Base-by-base conservation (phyloP, 1,140 invertebrate genomes). In the Neoseiulus cucumeris region DNA sequence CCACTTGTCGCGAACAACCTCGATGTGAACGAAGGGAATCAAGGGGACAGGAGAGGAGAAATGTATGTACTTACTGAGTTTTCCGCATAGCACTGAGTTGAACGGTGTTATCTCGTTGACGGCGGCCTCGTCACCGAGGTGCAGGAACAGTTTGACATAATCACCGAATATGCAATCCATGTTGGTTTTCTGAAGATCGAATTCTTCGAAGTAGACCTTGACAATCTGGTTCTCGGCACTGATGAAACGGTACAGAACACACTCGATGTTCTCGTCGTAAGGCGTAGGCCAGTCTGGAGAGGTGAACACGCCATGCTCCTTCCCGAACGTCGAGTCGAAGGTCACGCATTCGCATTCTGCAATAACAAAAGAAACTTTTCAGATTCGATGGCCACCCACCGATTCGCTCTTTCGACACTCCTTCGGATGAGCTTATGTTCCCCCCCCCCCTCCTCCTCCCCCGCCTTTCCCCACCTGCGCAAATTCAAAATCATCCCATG, bases 221-320 rank as follows among this genome's bases (percentile, higher is more conserved):
- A 89, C 82, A 68, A 89, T 87, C 76, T 89, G 83, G 71, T 86
- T 82, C 0, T 82, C 77, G 64, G 81, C 82, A 1, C 84, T 86
- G 65, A 84, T 75, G 75, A 91, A 91, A 9, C 86, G 87, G 77
- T 89, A 90, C n/a, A 90, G 80, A 30, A 90, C 81, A 73, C 88
- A 91, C 75, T 85, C 81, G 70, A 87, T 82, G 70, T 83, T 83
- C 9, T 81, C 70, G 1, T 84, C 83, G 74, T 90, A 90, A 42
- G 81, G 80, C 68, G 80, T 80, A 0, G 87, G 87, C 75, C 83
- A 89, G 75, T 89, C 85, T 1, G 87, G 87, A 66, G 86, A 87
- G 71, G 81, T 86, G 77, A 91, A 89, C 22, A 80, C 82, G 64
- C 87, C 87, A 66, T 82, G 81, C 72, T 85, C 83, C 72, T 86